Conservation (phyloP, 2,797 vertebrate genomes). For the Bradypus variegatus region DNA sequence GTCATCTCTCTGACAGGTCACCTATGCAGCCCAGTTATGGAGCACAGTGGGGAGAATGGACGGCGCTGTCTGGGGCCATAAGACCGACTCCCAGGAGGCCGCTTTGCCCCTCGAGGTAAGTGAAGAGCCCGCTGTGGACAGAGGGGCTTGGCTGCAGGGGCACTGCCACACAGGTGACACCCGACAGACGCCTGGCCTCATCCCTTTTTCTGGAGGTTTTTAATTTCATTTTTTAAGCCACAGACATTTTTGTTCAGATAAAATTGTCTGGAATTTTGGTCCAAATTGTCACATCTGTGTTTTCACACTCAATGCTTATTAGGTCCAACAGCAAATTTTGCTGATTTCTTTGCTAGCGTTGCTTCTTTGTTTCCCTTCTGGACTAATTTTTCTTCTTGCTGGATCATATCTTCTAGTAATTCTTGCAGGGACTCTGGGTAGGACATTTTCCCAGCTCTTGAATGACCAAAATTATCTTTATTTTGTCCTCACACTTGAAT, state of each 20-base stretch:
- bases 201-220: background rate
- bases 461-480: background rate
- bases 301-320: background rate
- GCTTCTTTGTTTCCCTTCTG: background rate
- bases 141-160: background rate
- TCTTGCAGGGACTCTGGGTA: background rate
- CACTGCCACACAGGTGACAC: background rate
- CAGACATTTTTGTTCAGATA: no score
- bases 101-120: background rate
- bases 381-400: background rate
- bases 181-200: background rate
- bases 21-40: no score
- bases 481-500: background rate
- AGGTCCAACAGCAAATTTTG: background rate
- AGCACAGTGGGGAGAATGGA: background rate
- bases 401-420: background rate
- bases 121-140: background rate
- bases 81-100: no score
- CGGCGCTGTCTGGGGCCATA: rapidly evolving
- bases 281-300: background rate
- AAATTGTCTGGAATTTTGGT: no score
- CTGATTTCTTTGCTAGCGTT: background rate
- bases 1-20: background rate
- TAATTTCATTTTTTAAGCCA: background rate
- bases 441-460: background rate